Percentiles rank a stretch among this genome's conserved stretches.
These are phyloP conservation scores for Aplysina aerophoba DNA, from an alignment of 37 sponge, comb jelly and placozoan genomes.

Conservation along the genomic window DNA sequence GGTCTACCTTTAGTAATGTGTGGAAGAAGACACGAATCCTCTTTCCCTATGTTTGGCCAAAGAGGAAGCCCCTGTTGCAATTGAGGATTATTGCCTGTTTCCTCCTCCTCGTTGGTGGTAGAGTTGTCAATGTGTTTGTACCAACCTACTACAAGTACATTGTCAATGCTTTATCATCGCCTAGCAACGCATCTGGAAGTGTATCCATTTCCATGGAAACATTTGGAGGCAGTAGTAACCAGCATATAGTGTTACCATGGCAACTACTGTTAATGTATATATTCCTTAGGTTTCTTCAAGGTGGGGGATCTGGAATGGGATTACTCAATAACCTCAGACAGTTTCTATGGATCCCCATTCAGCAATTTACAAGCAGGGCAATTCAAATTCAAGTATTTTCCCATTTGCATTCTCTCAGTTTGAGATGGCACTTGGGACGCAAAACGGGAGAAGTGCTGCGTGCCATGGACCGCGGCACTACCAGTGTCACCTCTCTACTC, in stretches of 20 bases:
- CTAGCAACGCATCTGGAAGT: conserved; percentile 22
- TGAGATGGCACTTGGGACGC: conserved; percentile 94
- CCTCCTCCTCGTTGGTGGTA: conserved; percentile 67
- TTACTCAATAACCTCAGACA: conserved; percentile 75
- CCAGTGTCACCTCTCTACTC: conserved; percentile 88
- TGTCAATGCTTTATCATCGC: conserved; percentile 65
- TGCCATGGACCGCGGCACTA: conserved; percentile 92
- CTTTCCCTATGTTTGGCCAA: conserved; percentile 95
- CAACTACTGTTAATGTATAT: conserved; percentile 69
- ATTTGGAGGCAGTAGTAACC: neutral
- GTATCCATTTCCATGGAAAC: conserved; percentile 1
- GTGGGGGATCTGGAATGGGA: conserved; percentile 75
- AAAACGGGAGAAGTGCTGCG: conserved; percentile 96
- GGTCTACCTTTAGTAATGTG: conserved; percentile 74
- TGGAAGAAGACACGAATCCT: conserved; percentile 72
- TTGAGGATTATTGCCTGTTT: conserved; percentile 84
- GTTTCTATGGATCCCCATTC: conserved; percentile 91
- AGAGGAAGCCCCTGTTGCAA: conserved; percentile 77
- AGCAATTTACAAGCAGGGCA: conserved; percentile 88
- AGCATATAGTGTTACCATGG: conserved; percentile 22
- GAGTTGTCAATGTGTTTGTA: conserved; percentile 92
- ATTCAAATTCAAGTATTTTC: conserved; percentile 80
- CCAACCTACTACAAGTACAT: conserved; percentile 96
- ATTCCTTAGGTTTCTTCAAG: conserved; percentile 74
- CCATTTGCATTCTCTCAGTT: conserved; percentile 92